A percentile compares a stretch with the other conserved stretches of the same genome.
Evolutionary conservation across 2,888 invertebrate genomes (phyloP).

Genomic region (Drosophila leonis): DNA sequence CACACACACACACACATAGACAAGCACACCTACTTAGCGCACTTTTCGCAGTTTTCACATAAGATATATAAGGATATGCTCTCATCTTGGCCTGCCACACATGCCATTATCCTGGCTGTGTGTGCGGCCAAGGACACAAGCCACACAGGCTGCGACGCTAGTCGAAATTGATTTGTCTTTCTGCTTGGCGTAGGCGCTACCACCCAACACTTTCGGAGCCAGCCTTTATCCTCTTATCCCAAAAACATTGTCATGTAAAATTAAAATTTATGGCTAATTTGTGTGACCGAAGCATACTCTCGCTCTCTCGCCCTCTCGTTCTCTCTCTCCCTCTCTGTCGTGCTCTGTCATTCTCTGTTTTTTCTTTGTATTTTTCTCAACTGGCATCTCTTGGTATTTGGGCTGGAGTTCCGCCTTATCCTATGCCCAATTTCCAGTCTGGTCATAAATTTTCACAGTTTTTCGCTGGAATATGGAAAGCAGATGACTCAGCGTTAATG

Average conservation of each 20-base stretch:
- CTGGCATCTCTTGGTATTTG: conserved; percentile 27
- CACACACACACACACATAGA: conserved; percentile 29
- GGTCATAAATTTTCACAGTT: conserved; percentile 63
- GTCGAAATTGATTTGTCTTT: conserved; percentile 71
- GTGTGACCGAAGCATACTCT: conserved; percentile 55
- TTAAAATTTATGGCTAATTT: conserved; percentile 81
- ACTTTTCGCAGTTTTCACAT: conserved; percentile 58
- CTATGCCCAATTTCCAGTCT: conserved; percentile 23
- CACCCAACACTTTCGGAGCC: conserved; percentile 19
- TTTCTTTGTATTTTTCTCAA: conserved; percentile 10
- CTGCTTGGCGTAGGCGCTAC: conserved; percentile 50
- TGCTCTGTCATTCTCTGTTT: background rate
- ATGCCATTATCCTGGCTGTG: conserved; percentile 45
- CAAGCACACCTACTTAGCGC: conserved; percentile 62
- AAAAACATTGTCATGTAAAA: conserved; percentile 76
- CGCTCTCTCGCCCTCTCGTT: background rate
- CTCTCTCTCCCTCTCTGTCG: background rate
- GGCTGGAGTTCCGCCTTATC: conserved; percentile 38
- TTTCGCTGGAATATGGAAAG: conserved; percentile 50
- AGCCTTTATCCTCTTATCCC: conserved; percentile 34
- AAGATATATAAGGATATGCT: conserved; percentile 36
- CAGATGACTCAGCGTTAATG: conserved; percentile 37
- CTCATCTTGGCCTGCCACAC: conserved; percentile 33
- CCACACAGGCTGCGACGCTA: conserved; percentile 18
- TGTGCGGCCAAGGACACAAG: conserved; percentile 50